Percentiles rank a stretch among this genome's conserved stretches.
phyloP scores from a whole-genome alignment of 2,113 vertebrate species.

The Anolis carolinensis region DNA sequence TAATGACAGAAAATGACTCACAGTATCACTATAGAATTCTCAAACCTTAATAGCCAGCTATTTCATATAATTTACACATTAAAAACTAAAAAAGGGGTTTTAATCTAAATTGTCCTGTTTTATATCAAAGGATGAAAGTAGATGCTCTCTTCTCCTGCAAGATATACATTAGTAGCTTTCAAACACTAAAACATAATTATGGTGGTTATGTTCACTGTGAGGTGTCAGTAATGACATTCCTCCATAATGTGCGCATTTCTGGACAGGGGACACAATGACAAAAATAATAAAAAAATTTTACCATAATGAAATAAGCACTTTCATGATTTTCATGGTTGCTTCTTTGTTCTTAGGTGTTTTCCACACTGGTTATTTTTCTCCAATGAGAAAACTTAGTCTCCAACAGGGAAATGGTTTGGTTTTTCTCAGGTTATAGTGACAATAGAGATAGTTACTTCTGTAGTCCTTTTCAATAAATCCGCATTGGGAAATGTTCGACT shows the following conservation, averaged over 20 bases:
- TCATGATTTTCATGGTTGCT: background rate
- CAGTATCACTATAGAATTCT: background rate
- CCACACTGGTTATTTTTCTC: background rate
- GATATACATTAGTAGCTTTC: background rate
- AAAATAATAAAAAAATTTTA: background rate
- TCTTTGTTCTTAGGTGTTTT: background rate
- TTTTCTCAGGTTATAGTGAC: background rate
- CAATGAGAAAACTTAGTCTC: background rate
- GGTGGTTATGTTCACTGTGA: background rate
- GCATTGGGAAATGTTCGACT: background rate
- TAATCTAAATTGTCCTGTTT: background rate
- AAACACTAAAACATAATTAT: constrained; percentile 1
- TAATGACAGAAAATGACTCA: background rate
- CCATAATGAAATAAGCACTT: background rate
- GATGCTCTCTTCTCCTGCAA: background rate
- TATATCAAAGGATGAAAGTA: background rate
- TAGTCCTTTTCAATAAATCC: background rate
- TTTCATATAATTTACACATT: background rate
- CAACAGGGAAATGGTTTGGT: background rate
- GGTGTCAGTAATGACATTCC: background rate
- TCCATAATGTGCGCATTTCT: no score
- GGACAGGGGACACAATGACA: background rate
- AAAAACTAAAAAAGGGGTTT: background rate
- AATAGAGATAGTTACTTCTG: background rate
- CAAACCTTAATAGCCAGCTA: background rate